Evolutionary conservation across 2,797 vertebrate species (phyloP).

Genomic region (Acanthurus leucopareius): DNA sequence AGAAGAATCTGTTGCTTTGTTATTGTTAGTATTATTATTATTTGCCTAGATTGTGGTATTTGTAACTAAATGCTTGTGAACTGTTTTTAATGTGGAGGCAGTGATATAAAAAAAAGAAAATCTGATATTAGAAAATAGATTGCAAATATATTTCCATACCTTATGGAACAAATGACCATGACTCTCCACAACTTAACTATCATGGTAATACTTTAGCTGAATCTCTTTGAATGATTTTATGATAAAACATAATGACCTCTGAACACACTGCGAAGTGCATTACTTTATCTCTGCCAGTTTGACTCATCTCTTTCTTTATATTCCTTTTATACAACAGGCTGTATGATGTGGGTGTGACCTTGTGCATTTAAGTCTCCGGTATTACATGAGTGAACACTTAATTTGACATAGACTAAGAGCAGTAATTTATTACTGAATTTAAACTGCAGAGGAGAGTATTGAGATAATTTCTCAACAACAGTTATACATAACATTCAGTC

Average conservation of each 20-base stretch:
- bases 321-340: slow-evolving; percentile 12
- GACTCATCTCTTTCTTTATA: slow-evolving; percentile 6
- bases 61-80: slow-evolving; percentile 38
- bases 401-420: background rate
- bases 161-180: background rate
- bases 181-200: slow-evolving; percentile 1
- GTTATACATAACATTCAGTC: slow-evolving; percentile 2
- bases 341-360: background rate
- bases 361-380: background rate
- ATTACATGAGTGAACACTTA: background rate
- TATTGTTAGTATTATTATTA: slow-evolving; percentile 25
- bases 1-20: slow-evolving; percentile 67
- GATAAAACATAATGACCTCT: background rate
- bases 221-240: background rate
- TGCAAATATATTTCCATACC: background rate
- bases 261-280: background rate
- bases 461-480: slow-evolving; percentile 1
- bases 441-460: slow-evolving; percentile 5
- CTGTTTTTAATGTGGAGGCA: background rate
- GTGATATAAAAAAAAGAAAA: background rate
- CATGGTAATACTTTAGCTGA: background rate
- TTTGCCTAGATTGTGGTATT: slow-evolving; percentile 33
- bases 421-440: slow-evolving; percentile 6
- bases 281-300: background rate
- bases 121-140: background rate